phyloP scores from a whole-genome alignment of 2,888 invertebrate species.

The Drosophila mayaguana region DNA sequence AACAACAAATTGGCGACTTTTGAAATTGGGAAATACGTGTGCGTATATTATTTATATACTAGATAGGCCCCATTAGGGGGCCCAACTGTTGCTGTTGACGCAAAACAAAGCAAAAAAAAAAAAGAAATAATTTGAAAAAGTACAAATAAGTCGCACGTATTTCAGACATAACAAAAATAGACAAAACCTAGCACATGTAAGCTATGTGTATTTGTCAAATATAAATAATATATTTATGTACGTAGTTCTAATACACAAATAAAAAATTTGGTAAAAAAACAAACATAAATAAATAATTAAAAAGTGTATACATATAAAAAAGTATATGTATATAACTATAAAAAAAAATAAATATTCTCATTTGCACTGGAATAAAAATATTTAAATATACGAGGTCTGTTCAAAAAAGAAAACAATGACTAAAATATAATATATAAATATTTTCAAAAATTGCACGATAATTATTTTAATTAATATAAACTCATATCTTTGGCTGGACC shows the following conservation, averaged over 20 bases:
- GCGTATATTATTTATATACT: slow-evolving; percentile 11
- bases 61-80: slow-evolving; percentile 54
- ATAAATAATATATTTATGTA: not conserved
- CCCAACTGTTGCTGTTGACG: slow-evolving; percentile 65
- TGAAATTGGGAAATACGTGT: slow-evolving; percentile 36
- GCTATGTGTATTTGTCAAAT: not conserved
- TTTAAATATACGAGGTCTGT: not conserved
- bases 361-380: slow-evolving; percentile 22
- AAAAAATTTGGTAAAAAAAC: not conserved
- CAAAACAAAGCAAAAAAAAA: slow-evolving; percentile 38
- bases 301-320: not conserved
- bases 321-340: too few relatives aligned
- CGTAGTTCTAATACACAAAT: not conserved
- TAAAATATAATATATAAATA: not conserved
- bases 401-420: not conserved
- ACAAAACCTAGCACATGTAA: slow-evolving; percentile 20
- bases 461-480: not conserved
- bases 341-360: slow-evolving; percentile 12
- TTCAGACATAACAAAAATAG: slow-evolving; percentile 56
- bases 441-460: slow-evolving; percentile 11
- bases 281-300: too few relatives aligned
- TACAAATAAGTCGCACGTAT: slow-evolving; percentile 20
- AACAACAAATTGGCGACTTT: slow-evolving; percentile 32
- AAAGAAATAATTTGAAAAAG: not conserved
- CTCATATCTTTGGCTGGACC: slow-evolving; percentile 31